Evolutionary conservation across 2,888 invertebrate genomes (phyloP).

Genomic region (Zele albiditarsus): DNA sequence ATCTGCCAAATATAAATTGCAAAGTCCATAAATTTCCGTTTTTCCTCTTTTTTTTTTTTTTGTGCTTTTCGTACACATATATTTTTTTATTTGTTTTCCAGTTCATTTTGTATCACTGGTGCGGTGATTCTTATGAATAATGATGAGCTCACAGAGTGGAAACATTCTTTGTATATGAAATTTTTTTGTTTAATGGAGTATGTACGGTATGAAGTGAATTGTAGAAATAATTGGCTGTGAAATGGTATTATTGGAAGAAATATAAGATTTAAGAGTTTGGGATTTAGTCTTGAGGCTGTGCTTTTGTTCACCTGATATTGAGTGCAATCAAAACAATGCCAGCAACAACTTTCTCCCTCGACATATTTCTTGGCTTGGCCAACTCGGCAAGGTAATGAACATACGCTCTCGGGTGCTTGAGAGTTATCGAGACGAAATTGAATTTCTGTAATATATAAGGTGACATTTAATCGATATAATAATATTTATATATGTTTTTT

Average conservation of each 20-base stretch:
- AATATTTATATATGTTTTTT: neutral
- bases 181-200: no score
- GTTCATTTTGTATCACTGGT: no score
- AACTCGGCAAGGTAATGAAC: conserved; percentile 89
- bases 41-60: neutral
- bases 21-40: conserved; percentile 10
- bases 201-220: no score
- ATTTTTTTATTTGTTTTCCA: neutral
- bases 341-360: conserved; percentile 94
- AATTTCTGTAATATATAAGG: conserved; percentile 76
- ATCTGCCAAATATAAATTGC: conserved; percentile 76
- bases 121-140: no score
- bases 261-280: neutral
- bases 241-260: neutral
- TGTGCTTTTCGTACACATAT: no score
- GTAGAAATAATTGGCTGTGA: neutral
- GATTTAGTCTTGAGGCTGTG: neutral
- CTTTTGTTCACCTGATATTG: conserved; percentile 82
- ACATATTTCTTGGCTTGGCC: conserved; percentile 95
- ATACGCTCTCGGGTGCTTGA: conserved; percentile 90
- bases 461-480: conserved; percentile 19
- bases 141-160: no score
- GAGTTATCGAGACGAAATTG: conserved; percentile 88
- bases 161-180: no score
- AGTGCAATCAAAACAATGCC: conserved; percentile 94